phyloP scores from a whole-genome alignment of 1,140 invertebrate genomes.

The Argopecten irradians region DNA sequence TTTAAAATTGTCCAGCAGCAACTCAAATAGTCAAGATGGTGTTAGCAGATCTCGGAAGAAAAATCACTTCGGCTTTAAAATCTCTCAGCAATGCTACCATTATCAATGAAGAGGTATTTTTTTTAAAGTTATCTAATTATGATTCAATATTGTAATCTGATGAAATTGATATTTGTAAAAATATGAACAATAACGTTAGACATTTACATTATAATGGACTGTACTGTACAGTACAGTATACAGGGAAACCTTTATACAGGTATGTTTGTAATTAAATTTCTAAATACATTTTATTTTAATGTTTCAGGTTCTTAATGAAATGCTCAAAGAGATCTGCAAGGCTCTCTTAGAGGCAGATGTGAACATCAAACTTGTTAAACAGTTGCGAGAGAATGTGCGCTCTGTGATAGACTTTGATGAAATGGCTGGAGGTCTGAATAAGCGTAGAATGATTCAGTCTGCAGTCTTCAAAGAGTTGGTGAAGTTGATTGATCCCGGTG shows the following conservation, averaged over 20 bases:
- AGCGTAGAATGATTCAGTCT: slow-evolving; percentile 98
- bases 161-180: too few relatives aligned
- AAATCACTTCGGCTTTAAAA: slow-evolving; percentile 98
- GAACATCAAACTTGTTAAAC: slow-evolving; percentile 97
- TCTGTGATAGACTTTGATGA: slow-evolving; percentile 99
- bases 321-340: slow-evolving; percentile 99
- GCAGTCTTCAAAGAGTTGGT: slow-evolving; percentile 99
- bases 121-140: not conserved
- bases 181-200: too few relatives aligned
- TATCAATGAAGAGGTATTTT: slow-evolving; percentile 96
- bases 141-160: too few relatives aligned
- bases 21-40: slow-evolving; percentile 87
- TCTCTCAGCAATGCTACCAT: slow-evolving; percentile 98
- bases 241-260: too few relatives aligned
- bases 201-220: too few relatives aligned
- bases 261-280: not conserved
- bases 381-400: slow-evolving; percentile 97
- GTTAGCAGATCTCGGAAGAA: slow-evolving; percentile 99
- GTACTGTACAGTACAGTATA: too few relatives aligned
- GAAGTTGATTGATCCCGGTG: slow-evolving; percentile 98
- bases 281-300: slow-evolving; percentile 59
- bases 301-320: slow-evolving; percentile 94
- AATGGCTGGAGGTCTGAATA: slow-evolving; percentile 99
- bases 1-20: not conserved
- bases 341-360: slow-evolving; percentile 99